A percentile compares a stretch with the other conserved stretches of the same genome.
Evolutionary conservation across 1,140 invertebrate genomes (phyloP).

Genomic region (Lithobius niger): DNA sequence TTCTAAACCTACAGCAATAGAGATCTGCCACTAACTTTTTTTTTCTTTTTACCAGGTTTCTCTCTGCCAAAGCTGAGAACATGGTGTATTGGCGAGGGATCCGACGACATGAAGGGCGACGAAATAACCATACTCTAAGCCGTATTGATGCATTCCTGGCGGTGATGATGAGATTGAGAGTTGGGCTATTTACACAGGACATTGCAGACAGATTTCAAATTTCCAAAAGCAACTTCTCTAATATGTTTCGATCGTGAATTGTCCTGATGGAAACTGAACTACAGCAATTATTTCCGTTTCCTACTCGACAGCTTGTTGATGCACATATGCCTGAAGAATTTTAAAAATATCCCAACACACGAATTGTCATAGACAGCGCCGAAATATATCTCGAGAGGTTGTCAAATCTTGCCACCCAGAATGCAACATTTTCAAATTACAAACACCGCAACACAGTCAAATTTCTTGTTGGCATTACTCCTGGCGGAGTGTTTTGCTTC

Average conservation of each 20-base stretch:
- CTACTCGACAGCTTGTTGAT: background rate
- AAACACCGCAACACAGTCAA: constrained; percentile 21
- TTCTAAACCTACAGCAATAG: too few species aligned
- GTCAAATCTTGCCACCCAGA: constrained; percentile 7
- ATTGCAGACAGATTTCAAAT: background rate
- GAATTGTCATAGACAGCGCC: constrained; percentile 13
- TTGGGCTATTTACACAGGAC: background rate
- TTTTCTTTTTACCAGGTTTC: background rate
- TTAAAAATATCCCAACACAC: background rate
- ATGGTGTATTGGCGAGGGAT: background rate
- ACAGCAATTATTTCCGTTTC: background rate
- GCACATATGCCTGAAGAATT: background rate
- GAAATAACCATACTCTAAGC: background rate
- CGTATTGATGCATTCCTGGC: background rate
- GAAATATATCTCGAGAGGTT: constrained; percentile 10
- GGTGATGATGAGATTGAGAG: background rate
- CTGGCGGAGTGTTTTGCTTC: constrained; percentile 18
- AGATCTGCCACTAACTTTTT: too few species aligned
- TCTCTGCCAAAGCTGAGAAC: background rate
- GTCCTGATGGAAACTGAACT: background rate
- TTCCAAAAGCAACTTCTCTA: background rate
- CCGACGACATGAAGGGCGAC: background rate
- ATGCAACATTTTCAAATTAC: constrained; percentile 17
- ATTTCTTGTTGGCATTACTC: constrained; percentile 17
- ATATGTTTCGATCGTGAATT: background rate